phyloP scores from a whole-genome alignment of 2,888 invertebrate species.

The Ormyrus labotus region DNA sequence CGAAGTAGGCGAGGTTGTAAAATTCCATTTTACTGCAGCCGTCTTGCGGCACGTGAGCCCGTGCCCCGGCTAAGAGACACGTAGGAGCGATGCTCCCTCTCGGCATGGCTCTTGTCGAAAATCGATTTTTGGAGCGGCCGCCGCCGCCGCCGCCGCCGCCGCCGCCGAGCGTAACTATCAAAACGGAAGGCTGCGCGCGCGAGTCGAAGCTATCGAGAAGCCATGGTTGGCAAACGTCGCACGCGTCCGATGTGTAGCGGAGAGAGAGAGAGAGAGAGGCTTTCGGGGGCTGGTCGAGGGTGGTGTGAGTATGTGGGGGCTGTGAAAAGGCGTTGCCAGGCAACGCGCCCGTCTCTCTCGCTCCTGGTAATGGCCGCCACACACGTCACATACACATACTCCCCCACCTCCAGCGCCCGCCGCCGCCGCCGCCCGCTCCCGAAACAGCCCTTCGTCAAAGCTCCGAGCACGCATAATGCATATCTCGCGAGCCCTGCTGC shows the following conservation, averaged over 20 bases:
- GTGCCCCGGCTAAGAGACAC: slow-evolving; percentile 8
- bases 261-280: slow-evolving; percentile 55
- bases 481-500: slow-evolving; percentile 61
- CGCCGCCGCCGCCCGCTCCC: slow-evolving; percentile 50
- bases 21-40: slow-evolving; percentile 27
- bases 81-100: slow-evolving; percentile 6
- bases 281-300: slow-evolving; percentile 65
- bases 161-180: slow-evolving; percentile 34
- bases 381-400: slow-evolving; percentile 69
- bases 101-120: slow-evolving; percentile 19
- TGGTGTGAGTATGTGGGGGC: slow-evolving; percentile 68
- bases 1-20: slow-evolving; percentile 37
- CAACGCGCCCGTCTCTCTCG: slow-evolving; percentile 63
- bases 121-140: slow-evolving; percentile 51
- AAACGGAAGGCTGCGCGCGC: slow-evolving; percentile 39
- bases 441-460: slow-evolving; percentile 47
- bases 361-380: slow-evolving; percentile 61
- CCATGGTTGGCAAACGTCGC: slow-evolving; percentile 68
- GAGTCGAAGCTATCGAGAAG: slow-evolving; percentile 60
- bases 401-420: slow-evolving; percentile 51
- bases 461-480: slow-evolving; percentile 65
- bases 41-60: neutral
- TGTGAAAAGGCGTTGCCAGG: slow-evolving; percentile 70
- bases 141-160: neutral
- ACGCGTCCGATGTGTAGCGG: too few species aligned